Evolutionary conservation across 2,113 vertebrate genomes (phyloP).

Genomic region (Semicossyphus pulcher): DNA sequence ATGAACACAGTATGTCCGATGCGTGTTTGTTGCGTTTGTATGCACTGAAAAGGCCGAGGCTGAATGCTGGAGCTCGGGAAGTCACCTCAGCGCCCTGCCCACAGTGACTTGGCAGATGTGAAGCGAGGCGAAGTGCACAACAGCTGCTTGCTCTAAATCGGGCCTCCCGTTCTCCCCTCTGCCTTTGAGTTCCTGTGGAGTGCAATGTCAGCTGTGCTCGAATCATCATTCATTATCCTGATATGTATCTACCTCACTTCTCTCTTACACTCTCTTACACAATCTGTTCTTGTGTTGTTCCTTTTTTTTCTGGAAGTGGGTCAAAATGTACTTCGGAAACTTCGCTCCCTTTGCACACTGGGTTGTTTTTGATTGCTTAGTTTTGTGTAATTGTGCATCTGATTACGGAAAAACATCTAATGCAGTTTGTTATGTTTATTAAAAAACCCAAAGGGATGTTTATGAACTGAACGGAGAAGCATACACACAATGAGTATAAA

Average conservation of each 20-base stretch:
- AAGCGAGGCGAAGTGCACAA: slow-evolving; percentile 56
- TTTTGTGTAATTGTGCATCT: not conserved
- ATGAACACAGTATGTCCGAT: not conserved
- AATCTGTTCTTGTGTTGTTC: not conserved
- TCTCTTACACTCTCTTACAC: not conserved
- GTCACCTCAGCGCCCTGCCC: slow-evolving; percentile 68
- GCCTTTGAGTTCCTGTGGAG: slow-evolving; percentile 79
- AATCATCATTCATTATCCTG: slow-evolving; percentile 76
- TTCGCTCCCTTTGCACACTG: not conserved
- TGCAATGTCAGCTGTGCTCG: slow-evolving; percentile 79
- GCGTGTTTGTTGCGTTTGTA: not conserved
- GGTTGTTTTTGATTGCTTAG: not conserved
- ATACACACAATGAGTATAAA: slow-evolving; percentile 38
- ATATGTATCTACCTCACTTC: slow-evolving; percentile 42
- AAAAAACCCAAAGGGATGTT: slow-evolving; percentile 42
- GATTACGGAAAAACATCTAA: not conserved
- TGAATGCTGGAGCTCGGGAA: slow-evolving; percentile 28
- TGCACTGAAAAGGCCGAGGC: not conserved
- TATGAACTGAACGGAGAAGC: slow-evolving; percentile 31
- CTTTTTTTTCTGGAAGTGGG: slow-evolving; percentile 2
- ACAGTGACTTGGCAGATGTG: slow-evolving; percentile 80
- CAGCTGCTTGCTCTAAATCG: slow-evolving; percentile 80
- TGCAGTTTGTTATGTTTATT: slow-evolving; percentile 41
- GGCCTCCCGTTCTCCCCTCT: slow-evolving; percentile 69
- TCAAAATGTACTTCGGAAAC: not conserved